A percentile compares a stretch with the other conserved stretches of the same genome.
phyloP scores from a whole-genome alignment of 2,888 invertebrate species.

The Actias luna region DNA sequence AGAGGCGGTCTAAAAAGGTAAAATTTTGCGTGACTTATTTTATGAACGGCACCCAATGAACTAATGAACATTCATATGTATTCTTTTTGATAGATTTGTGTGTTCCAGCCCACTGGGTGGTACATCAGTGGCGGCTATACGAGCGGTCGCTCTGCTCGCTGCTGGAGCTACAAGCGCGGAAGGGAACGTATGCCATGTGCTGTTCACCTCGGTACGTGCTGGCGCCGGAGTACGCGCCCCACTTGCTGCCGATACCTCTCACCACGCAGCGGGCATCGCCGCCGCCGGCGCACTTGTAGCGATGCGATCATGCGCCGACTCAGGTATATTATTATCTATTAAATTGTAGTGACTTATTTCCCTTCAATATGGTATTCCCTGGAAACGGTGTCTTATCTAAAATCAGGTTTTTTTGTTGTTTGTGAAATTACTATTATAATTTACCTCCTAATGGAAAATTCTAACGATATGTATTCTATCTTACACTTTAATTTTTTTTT shows the following conservation, averaged over 20 bases:
- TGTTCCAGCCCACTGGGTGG: slow-evolving; percentile 67
- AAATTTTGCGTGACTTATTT: too few species aligned
- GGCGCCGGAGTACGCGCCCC: slow-evolving; percentile 66
- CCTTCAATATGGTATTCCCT: too few species aligned
- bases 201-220: slow-evolving; percentile 70
- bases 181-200: slow-evolving; percentile 64
- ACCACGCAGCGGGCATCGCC: slow-evolving; percentile 66
- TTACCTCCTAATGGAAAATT: too few species aligned
- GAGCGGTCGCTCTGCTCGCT: slow-evolving; percentile 72
- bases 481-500: too few species aligned
- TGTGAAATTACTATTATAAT: too few species aligned
- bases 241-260: slow-evolving; percentile 64
- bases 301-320: slow-evolving; percentile 62
- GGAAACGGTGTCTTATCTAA: too few species aligned
- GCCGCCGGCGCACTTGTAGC: slow-evolving; percentile 79
- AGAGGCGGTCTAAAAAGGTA: too few species aligned
- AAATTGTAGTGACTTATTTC: too few species aligned
- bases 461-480: too few species aligned
- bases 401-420: too few species aligned
- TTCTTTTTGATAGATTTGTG: neutral
- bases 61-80: too few species aligned
- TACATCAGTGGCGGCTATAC: slow-evolving; percentile 74
- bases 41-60: too few species aligned
- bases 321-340: slow-evolving; percentile 38
- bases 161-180: slow-evolving; percentile 68